A percentile compares a stretch with the other conserved stretches of the same genome.
These are phyloP conservation scores for Brienomyrus brachyistius DNA, from an alignment of 2,113 vertebrate genomes.

Conservation along the genomic window DNA sequence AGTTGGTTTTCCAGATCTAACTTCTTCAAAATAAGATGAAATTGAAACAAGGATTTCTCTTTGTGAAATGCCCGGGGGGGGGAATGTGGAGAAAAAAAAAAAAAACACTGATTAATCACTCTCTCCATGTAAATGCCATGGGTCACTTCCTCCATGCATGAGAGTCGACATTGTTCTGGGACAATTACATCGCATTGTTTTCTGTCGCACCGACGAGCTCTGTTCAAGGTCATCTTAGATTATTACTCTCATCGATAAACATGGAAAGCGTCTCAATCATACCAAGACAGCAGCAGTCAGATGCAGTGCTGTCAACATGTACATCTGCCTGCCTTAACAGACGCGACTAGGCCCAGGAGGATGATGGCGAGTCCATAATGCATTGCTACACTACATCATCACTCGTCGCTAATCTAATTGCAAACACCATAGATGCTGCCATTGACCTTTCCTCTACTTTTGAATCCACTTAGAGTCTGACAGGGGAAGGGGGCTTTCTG, in stretches of 20 bases:
- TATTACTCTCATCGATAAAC: neutral
- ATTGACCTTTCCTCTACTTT: constrained; percentile 17
- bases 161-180: neutral
- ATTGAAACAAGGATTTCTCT: neutral
- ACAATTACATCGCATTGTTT: neutral
- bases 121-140: neutral
- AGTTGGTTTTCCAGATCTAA: neutral
- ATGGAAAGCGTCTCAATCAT: neutral
- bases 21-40: constrained; percentile 4
- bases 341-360: neutral
- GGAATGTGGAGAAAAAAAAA: neutral
- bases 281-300: neutral
- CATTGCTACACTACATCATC: neutral
- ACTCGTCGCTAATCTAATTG: neutral
- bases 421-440: neutral
- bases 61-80: neutral
- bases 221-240: neutral
- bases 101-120: constrained; percentile 3
- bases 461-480: constrained; percentile 14
- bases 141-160: constrained; percentile 21
- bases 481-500: neutral
- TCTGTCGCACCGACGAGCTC: no score
- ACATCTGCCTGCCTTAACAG: neutral
- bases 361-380: neutral
- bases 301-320: neutral